Base-by-base conservation (phyloP, 2,113 vertebrate genomes). In the Todiramphus chloris region DNA sequence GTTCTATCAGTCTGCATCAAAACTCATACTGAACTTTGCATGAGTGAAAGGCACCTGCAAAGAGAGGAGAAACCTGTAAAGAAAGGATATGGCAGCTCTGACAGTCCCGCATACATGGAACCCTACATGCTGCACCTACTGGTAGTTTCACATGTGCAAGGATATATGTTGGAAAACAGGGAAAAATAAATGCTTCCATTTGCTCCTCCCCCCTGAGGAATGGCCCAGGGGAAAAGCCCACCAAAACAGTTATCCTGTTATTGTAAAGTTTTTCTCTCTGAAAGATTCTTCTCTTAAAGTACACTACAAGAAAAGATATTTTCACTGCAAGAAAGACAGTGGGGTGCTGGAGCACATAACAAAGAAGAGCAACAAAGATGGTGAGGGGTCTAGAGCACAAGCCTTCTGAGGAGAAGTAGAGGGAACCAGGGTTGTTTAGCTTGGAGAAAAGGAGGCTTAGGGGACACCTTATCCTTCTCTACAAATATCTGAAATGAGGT, bases 271-370 rank as follows among this genome's bases (percentile, higher is more conserved):
- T 82, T 74, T 62, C 33, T 12, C 82, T 90, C 70, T 67, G 33
- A 66, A 87, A 70, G 27, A 30, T 39, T 58, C 31, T 59, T 79
- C 69, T 46, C 24, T 62, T 78, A 30, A 43, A n/a, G 13, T 17
- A 19, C 3, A 8, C 16, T 74, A 17, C 21, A 39, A 63, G 62
- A 83, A 48, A 81, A 93, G 11, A 11, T 5, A 74, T 78, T 69
- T 81, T 74, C 39, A 41, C 63, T 55, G 16, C 18, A 78, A 60
- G 27, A 81, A 64, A 18, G 33, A 89, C 28, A n/a, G 6, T n/a
- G 21, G 60, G 13, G 21, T 44, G 7, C 23, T 70, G 39, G 24
- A 62, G 6, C 0, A 0, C 3, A 1, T 31, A 18, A 18, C 39
- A 69, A 19, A 78, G 37, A 75, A 86, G 31, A 3, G 2, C 14